Conservation (phyloP, 2,888 invertebrate species). For the Syritta pipiens region DNA sequence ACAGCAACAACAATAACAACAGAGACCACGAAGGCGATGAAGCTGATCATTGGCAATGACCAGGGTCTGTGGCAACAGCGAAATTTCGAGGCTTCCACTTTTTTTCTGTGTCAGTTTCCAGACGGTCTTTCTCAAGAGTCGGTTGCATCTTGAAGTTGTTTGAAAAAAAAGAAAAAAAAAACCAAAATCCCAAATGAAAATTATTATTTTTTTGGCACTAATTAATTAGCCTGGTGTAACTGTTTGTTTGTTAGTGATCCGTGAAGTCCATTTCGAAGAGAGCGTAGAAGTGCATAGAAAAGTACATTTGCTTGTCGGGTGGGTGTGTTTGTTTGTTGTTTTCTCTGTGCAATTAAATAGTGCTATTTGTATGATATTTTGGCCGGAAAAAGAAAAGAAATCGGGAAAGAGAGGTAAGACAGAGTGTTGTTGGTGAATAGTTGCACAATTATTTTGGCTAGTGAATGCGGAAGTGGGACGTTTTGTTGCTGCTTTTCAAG, state of each 20-base stretch:
- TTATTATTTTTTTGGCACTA: slow-evolving; percentile 37
- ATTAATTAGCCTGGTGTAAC: slow-evolving; percentile 40
- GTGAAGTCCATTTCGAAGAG: slow-evolving; percentile 30
- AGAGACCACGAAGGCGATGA: slow-evolving; percentile 31
- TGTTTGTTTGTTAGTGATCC: slow-evolving; percentile 41
- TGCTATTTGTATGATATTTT: slow-evolving; percentile 31
- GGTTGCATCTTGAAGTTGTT: slow-evolving; percentile 59
- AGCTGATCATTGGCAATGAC: slow-evolving; percentile 64
- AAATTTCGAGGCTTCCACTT: slow-evolving; percentile 59
- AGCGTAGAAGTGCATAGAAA: slow-evolving; percentile 11
- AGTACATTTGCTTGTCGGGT: slow-evolving; percentile 33
- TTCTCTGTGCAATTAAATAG: slow-evolving; percentile 26
- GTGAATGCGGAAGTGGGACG: slow-evolving; percentile 49
- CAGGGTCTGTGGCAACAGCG: slow-evolving; percentile 61
- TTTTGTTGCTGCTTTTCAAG: neutral
- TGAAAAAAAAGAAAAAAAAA: slow-evolving; percentile 16
- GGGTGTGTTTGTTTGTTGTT: slow-evolving; percentile 28
- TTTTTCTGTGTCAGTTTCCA: slow-evolving; percentile 58
- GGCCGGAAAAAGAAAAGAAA: slow-evolving; percentile 6
- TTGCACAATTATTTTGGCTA: slow-evolving; percentile 43
- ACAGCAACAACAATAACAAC: neutral
- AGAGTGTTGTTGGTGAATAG: slow-evolving; percentile 24
- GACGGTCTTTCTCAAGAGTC: slow-evolving; percentile 63
- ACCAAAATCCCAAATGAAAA: slow-evolving; percentile 15
- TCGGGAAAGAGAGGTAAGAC: slow-evolving; percentile 39